Conservation (phyloP, 1,140 invertebrate species). For the Holotrichia oblita region DNA sequence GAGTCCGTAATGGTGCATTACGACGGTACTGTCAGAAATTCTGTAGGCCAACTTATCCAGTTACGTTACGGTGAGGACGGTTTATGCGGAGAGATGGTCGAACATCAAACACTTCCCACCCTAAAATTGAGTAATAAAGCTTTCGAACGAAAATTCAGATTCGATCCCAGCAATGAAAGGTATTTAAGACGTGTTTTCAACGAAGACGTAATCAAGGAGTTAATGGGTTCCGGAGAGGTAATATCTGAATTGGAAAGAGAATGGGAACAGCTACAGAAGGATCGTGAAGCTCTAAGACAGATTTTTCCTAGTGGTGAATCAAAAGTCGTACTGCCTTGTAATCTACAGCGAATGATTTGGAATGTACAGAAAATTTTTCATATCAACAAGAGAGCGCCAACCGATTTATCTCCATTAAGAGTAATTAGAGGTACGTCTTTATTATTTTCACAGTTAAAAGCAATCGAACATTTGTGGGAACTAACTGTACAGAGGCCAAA, state of each 20-base stretch:
- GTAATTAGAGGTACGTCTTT: slow-evolving; percentile 77
- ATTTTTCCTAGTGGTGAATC: slow-evolving; percentile 89
- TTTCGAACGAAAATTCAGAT: slow-evolving; percentile 96
- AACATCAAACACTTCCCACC: slow-evolving; percentile 95
- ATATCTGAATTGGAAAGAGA: slow-evolving; percentile 93
- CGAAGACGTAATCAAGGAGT: slow-evolving; percentile 94
- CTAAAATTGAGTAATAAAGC: slow-evolving; percentile 95
- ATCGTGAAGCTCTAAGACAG: slow-evolving; percentile 85
- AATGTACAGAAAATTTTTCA: slow-evolving; percentile 99
- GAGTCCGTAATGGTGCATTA: slow-evolving; percentile 99
- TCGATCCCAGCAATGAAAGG: slow-evolving; percentile 95
- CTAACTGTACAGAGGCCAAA: too few species aligned
- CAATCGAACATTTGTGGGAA: too few species aligned
- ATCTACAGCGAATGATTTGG: slow-evolving; percentile 98
- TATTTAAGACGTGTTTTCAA: slow-evolving; percentile 89
- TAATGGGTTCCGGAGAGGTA: slow-evolving; percentile 91
- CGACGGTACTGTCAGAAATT: slow-evolving; percentile 95
- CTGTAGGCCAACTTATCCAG: slow-evolving; percentile 96
- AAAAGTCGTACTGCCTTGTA: slow-evolving; percentile 95
- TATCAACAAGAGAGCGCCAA: slow-evolving; percentile 92
- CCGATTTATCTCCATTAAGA: slow-evolving; percentile 92
- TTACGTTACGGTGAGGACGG: slow-evolving; percentile 98
- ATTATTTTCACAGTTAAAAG: too few species aligned
- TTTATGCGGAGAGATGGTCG: slow-evolving; percentile 93
- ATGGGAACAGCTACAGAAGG: slow-evolving; percentile 92